A percentile compares a stretch with the other conserved stretches of the same genome.
Conservation (phyloP, 2,113 vertebrate genomes). For the Microcebus lehilahytsara region DNA sequence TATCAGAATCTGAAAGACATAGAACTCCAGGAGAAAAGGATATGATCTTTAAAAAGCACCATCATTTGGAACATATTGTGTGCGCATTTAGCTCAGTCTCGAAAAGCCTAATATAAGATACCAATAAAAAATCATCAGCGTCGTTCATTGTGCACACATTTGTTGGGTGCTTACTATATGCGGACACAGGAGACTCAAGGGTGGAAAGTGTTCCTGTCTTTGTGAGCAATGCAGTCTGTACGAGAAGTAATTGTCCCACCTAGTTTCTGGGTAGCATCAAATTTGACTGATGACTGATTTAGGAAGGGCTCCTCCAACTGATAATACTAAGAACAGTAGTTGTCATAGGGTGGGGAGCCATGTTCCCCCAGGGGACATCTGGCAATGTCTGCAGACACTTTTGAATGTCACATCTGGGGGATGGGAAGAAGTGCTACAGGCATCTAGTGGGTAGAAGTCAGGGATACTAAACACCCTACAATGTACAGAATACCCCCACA, state of each 20-base stretch:
- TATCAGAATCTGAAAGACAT: background rate
- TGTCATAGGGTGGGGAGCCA: background rate
- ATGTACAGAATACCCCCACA: background rate
- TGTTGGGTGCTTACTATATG: background rate
- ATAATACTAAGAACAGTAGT: background rate
- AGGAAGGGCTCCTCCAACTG: background rate
- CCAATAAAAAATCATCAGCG: background rate
- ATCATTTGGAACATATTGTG: background rate
- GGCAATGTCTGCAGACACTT: background rate
- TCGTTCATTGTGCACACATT: background rate
- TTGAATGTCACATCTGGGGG: background rate
- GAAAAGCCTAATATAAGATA: background rate
- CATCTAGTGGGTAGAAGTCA: background rate
- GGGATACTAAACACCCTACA: background rate
- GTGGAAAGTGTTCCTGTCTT: background rate
- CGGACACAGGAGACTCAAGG: background rate
- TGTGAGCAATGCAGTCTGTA: background rate
- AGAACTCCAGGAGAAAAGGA: background rate
- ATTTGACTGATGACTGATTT: background rate
- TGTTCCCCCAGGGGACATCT: background rate
- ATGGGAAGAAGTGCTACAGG: background rate
- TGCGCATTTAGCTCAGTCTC: background rate
- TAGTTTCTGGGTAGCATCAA: background rate
- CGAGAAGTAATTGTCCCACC: background rate
- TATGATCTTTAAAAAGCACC: background rate